Base-by-base conservation (phyloP, 2,113 vertebrate species). In the Caloenas nicobarica region DNA sequence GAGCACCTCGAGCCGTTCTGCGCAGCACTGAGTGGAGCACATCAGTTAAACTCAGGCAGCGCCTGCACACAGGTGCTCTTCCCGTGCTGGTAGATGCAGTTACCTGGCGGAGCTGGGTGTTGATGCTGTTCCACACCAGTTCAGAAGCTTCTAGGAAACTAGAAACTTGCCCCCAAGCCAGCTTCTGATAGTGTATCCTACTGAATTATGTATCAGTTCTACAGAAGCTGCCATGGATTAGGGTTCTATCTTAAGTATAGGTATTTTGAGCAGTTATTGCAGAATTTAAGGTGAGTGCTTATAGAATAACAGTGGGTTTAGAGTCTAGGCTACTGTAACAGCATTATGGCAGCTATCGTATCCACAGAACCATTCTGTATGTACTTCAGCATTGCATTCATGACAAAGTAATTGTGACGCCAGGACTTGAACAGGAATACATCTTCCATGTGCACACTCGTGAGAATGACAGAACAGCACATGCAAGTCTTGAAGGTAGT, bases 391-490 rank as follows among this genome's bases (percentile, higher is more conserved):
- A 10, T 23, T 78, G 51, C 28, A 24, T 9, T 85, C 38, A 62
- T 38, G 42, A 26, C 10, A 21, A 40, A 81, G 74, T 62, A 68
- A 19, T 53, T 79, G 81, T 89, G 85, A 16, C 1, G 26, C 78
- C 54, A 88, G 78, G 33, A 18, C 70, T 87, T 31, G 33, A 21
- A 29, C 44, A 8, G 34, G 86, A 76, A 15, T 31, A 8, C 42
- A 38, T 44, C 58, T 69, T 51, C 7, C 19, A 8, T 14, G 70
- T 50, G 57, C 46, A 60, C 33, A 4, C n/a, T 88, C 86, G 26
- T 77, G 72, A 50, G 80, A 36, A 9, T 86, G 89, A 86, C 68
- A 36, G 76, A 40, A 36, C 24, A 84, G 83, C 95, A 36, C 11
- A 5, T 61, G 60, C 54, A 53, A 13, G 33, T 31, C 31, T 54